Base-by-base conservation (phyloP, 2,797 vertebrate genomes). In the Prunella strophiata region DNA sequence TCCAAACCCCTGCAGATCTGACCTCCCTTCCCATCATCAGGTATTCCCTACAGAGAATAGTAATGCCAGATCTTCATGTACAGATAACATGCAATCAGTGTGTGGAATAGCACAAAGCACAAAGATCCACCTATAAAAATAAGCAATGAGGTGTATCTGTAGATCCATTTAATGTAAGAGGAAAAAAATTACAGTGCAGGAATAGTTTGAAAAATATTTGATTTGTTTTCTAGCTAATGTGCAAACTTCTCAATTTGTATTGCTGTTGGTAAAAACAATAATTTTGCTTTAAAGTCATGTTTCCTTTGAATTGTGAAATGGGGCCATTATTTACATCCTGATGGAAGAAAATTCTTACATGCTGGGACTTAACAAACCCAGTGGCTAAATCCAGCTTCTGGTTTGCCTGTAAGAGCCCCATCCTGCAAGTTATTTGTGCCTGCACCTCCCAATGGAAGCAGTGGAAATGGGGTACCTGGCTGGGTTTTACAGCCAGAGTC, bases 1-100 rank as follows among this genome's bases (percentile, higher is more conserved):
- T 91, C 52, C 88, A 90, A 82, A 76, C 57, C 74, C 77, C 91
- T 90, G 79, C 83, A 88, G 77, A 65, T 87, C 67, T 90, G 85
- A 90, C 83, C 71, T 93, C 71, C 18, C 4, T 93, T 96, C 52
- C 63, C 63, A 74, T 76, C 65, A 67, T 55, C 29, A 50, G 47
- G 10, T 78, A n/a, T 89, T 93, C 85, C 76, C 79, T 83, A 48
- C 79, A 70, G 80, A 71, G 77, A 86, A 65, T 57, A 50, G 25
- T 82, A 89, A 73, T 43, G 25, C 38, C 85, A 76, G 50, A 55
- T 81, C 62, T 70, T 86, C 34, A 9, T 68, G 57, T 76, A 76
- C 61, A 86, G 83, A 65, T 72, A 78, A 43, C 11, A 4, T 3
- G 18, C 80, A 92, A 63, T 88, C 67, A 61, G 15, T 47, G 26